Percentiles rank a stretch among this genome's conserved stretches.
Conservation (phyloP, 1,140 invertebrate species). For the Doryteuthis pealeii region DNA sequence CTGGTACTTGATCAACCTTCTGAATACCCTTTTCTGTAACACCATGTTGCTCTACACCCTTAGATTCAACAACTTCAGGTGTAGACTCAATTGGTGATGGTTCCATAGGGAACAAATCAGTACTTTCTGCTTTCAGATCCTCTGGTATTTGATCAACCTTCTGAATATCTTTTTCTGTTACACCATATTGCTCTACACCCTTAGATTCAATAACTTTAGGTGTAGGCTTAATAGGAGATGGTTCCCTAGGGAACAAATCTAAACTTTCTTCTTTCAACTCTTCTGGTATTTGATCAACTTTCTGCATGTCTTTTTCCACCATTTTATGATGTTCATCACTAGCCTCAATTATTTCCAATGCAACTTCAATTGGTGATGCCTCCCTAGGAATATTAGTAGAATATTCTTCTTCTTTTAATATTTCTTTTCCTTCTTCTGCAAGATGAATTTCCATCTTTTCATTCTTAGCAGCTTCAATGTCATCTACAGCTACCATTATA, state of each 20-base stretch:
- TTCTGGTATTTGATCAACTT: not conserved
- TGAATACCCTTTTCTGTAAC: not conserved
- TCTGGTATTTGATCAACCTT: not conserved
- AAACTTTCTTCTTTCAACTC: not conserved
- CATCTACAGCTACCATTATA: not conserved
- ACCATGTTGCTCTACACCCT: not conserved
- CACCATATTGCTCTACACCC: not conserved
- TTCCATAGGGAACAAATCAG: not conserved
- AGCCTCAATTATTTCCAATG: not conserved
- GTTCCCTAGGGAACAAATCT: not conserved
- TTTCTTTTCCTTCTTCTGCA: conserved; percentile 2
- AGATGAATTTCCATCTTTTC: not conserved
- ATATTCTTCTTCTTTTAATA: not conserved
- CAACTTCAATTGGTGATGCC: not conserved
- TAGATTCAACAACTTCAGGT: not conserved
- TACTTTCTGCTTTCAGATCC: not conserved
- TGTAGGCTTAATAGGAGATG: conserved; percentile 1
- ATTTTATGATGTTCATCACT: not conserved
- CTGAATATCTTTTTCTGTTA: not conserved
- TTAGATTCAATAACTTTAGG: not conserved
- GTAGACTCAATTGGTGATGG: conserved; percentile 1
- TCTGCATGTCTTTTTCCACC: not conserved
- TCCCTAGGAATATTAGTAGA: not conserved
- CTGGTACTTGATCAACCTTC: not conserved
- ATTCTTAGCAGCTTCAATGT: not conserved